Percentiles rank a stretch among this genome's conserved stretches.
Conservation (phyloP, 2,888 invertebrate genomes). For the Phalangium opilio region DNA sequence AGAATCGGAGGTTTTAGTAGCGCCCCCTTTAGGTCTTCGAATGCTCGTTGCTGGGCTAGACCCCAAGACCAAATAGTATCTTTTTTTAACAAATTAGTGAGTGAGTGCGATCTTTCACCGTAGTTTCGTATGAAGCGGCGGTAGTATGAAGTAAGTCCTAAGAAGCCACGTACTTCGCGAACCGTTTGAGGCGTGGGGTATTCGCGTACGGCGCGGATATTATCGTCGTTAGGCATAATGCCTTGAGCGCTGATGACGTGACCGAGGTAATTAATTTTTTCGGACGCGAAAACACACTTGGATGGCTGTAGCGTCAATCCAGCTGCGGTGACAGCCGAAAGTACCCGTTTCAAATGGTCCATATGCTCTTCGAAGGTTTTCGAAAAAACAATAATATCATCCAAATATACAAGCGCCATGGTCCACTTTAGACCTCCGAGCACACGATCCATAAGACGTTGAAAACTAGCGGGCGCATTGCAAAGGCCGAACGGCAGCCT, state of each 20-base stretch:
- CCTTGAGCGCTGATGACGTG: conserved; percentile 7
- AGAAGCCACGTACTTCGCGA: not conserved
- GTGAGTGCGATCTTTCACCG: conserved; percentile 5
- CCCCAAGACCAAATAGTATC: conserved; percentile 8
- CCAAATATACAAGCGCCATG: conserved; percentile 19
- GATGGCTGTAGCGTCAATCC: conserved; percentile 18
- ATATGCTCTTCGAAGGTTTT: conserved; percentile 17
- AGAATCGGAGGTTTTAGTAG: conserved; percentile 16
- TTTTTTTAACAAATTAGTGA: conserved; percentile 4
- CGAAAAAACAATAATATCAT: conserved; percentile 20
- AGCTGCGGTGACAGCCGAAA: conserved; percentile 14
- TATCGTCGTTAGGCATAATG: conserved; percentile 2
- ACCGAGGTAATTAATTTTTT: conserved; percentile 11
- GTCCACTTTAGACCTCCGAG: conserved; percentile 16
- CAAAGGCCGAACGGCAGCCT: conserved; percentile 23
- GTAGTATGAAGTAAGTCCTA: conserved; percentile 2
- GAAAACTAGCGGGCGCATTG: conserved; percentile 21
- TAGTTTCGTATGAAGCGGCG: conserved; percentile 5
- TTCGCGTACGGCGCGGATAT: not conserved
- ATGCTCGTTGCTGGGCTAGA: not conserved
- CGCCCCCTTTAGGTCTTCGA: conserved; percentile 7
- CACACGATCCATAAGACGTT: conserved; percentile 21
- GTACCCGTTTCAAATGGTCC: conserved; percentile 8
- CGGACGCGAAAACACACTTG: conserved; percentile 18
- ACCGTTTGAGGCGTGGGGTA: conserved; percentile 13